These are phyloP conservation scores for Macaca mulatta DNA, from an alignment of 2,113 vertebrate species.

Conservation along the genomic window DNA sequence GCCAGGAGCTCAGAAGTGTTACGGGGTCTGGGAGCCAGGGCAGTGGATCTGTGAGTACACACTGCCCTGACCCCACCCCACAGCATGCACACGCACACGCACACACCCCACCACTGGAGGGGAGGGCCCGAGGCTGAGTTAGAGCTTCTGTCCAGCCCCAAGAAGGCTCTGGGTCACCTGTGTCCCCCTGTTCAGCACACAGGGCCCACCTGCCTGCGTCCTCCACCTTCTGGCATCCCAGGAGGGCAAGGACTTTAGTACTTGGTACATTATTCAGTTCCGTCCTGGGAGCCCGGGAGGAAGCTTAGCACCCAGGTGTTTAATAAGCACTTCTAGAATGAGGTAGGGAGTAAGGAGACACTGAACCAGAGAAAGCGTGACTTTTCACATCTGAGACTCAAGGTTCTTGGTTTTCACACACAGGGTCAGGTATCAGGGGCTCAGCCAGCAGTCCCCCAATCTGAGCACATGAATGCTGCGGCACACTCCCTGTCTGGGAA, in stretches of 20 bases:
- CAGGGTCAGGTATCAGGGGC: not conserved
- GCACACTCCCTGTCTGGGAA: not conserved
- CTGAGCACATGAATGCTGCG: fast-evolving
- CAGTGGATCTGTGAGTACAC: too few relatives aligned
- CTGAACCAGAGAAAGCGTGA: not conserved
- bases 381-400: not conserved
- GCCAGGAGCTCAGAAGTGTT: not conserved
- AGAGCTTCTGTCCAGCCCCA: fast-evolving
- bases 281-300: fast-evolving
- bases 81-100: too few relatives aligned
- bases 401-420: not conserved
- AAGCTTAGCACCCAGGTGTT: not conserved
- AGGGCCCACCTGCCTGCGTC: fast-evolving
- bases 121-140: fast-evolving
- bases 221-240: not conserved
- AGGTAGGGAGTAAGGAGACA: not conserved
- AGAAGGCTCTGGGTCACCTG: not conserved
- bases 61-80: not conserved
- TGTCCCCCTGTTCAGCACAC: fast-evolving
- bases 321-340: not conserved
- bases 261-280: too few relatives aligned
- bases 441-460: fast-evolving
- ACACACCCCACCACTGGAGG: fast-evolving
- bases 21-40: not conserved
- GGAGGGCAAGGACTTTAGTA: not conserved